Evolutionary conservation across 2,113 vertebrate genomes (phyloP), one percentile per base, ranked within the genome.

Genomic region (Ictidomys tridecemlineatus): DNA sequence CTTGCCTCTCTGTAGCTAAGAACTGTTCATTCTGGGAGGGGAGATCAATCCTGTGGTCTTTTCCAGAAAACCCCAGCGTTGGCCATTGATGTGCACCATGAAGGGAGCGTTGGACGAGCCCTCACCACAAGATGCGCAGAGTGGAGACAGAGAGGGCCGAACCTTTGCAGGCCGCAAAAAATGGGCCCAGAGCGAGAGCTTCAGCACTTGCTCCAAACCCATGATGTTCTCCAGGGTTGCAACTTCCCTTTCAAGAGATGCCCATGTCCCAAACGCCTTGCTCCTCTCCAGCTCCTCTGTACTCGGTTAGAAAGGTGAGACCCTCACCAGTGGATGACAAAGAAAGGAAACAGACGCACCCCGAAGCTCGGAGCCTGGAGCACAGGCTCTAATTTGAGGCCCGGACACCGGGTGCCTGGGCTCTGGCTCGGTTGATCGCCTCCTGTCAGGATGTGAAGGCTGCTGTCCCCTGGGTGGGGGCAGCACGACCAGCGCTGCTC

Each of bases 381-480:
- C 67, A 45, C 42, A 20, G 8, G 89, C 93, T 78, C 0, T 30
- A 0, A 80, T 70, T 28, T 2, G 58, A 95, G 97, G 85, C 88
- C 93, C 51, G 93, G 97, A 86, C 89, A 39, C 70, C 80, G 51
- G 78, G 92, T 0, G 32, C 94, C 34, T 24, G 70, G 42, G 34
- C 83, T 77, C 98, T 84, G 96, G 99, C 99, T 99, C 95, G 98
- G 98, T 97, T 97, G 98, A 98, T 83, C 37, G 97, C 98, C 94
- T 97, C 89, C 96, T 98, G 98, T 98, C 98, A 99, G 93, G 82
- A 91, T 13, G 90, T 77, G 96, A 90, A 95, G 79, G 95, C 93
- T 95, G 74, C 89, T 65, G 63, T 98, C 98, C 98, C 98, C 97
- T 2, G 61, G 56, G 7, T 1, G 13, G 10, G 39, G 34, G 28